Base-by-base conservation (phyloP, 1,140 invertebrate genomes). In the Camponotus pennsylvanicus region DNA sequence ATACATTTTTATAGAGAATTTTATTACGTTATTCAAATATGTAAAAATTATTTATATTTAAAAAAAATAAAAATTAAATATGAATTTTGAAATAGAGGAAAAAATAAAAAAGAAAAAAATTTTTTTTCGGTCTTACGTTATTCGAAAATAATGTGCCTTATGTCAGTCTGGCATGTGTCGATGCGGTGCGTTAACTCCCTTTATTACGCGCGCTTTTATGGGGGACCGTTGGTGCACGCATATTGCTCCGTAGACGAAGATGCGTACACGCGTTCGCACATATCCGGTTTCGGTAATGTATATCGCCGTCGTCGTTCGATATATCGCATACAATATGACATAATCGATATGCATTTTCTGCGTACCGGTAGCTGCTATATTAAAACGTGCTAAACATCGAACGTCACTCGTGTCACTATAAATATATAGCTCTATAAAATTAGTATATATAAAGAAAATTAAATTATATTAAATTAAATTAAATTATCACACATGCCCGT, bases 281-380 rank as follows among this genome's bases (percentile, higher is more conserved):
- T 90, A 88, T 90, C 86, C 83, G 82, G 73, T 86, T 90, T 90
- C 66, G 61, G 76, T 70, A 73, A 85, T 89, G 67, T 86, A 67
- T 84, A 90, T 59, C 34, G 52, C 80, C 86, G 67, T 18, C 79
- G 61, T 57, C 82, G 88, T 63, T 77, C 85, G 85, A 90, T 86
- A 83, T 52, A 52, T 32, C 55, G 86, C 82, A 52, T 3, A 52
- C 15, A 82, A 87, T 57, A 2, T 75, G 77, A 79, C 71, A 77
- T 86, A 89, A 86, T 89, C 86, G 57, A 55, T 2, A n/a, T 11
- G n/a, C 40, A 66, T 40, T n/a, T 34, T 8, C 21, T 18, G n/a
- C 40, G 52, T 18, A 15, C 55, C 21, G 37, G 57, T 63, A 34
- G n/a, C 61, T 59, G n/a, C 61, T 27, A 27, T 27, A 67, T 5